phyloP scores from a whole-genome alignment of 2,888 invertebrate species.

The Ischnura elegans region DNA sequence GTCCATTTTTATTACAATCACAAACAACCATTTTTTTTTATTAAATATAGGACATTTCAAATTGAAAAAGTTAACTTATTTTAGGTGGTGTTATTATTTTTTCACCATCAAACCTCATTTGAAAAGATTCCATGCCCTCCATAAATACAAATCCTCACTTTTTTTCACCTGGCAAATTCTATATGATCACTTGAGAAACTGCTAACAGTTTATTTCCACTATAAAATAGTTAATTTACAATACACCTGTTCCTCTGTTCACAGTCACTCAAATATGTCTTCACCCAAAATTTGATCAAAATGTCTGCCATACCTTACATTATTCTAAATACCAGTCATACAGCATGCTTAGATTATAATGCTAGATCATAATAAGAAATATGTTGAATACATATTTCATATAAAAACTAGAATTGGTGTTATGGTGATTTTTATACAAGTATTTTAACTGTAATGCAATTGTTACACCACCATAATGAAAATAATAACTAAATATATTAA shows the following conservation, averaged over 20 bases:
- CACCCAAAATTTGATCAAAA: background rate
- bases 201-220: slow-evolving; percentile 26
- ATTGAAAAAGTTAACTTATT: slow-evolving; percentile 31
- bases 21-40: slow-evolving; percentile 35
- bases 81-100: background rate
- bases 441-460: background rate
- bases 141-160: slow-evolving; percentile 29
- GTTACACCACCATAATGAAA: background rate
- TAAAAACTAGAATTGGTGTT: slow-evolving; percentile 35
- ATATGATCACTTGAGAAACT: background rate
- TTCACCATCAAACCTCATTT: background rate
- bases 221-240: slow-evolving; percentile 44
- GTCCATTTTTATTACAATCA: slow-evolving; percentile 29
- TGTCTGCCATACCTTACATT: background rate
- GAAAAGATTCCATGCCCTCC: background rate
- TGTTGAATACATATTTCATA: slow-evolving; percentile 8
- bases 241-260: slow-evolving; percentile 42
- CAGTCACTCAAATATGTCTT: background rate
- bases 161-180: background rate
- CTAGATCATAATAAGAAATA: slow-evolving; percentile 3
- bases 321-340: background rate
- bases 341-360: background rate
- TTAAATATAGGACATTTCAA: slow-evolving; percentile 35
- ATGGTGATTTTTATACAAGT: slow-evolving; percentile 5
- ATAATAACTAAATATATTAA: background rate